These are phyloP conservation scores for Phortica variegata DNA, from an alignment of 1,140 invertebrate species.

Conservation along the genomic window DNA sequence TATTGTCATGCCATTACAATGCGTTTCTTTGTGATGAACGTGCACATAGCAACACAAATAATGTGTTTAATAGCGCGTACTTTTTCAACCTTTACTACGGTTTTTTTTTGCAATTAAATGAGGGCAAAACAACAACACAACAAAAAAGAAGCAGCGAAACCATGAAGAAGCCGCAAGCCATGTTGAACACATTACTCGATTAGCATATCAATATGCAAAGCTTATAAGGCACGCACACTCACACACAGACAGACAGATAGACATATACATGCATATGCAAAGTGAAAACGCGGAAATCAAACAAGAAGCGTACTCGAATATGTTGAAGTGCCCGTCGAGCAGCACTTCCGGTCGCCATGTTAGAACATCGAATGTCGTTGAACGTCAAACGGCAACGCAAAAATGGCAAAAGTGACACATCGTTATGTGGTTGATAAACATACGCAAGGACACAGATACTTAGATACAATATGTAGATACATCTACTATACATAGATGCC, in stretches of 20 bases:
- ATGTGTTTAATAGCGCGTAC: too few species aligned
- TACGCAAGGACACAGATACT: too few species aligned
- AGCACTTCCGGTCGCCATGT: too few species aligned
- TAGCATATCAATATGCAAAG: slow-evolving; percentile 49
- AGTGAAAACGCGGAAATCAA: too few species aligned
- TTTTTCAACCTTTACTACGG: slow-evolving; percentile 40
- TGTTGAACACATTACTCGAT: slow-evolving; percentile 36
- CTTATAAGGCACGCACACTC: slow-evolving; percentile 21
- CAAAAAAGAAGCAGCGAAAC: not conserved
- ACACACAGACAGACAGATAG: not conserved
- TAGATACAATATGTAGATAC: too few species aligned
- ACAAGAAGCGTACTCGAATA: not conserved
- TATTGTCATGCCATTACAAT: too few species aligned
- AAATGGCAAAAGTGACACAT: slow-evolving; percentile 39
- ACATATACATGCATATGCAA: slow-evolving; percentile 1
- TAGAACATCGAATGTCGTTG: too few species aligned
- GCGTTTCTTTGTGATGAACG: too few species aligned
- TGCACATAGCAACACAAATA: too few species aligned
- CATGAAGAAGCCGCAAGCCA: slow-evolving; percentile 4
- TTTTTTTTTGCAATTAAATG: slow-evolving; percentile 47
- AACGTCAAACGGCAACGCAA: not conserved
- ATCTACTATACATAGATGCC: slow-evolving; percentile 7
- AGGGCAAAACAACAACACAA: slow-evolving; percentile 15
- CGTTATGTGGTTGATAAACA: slow-evolving; percentile 45
- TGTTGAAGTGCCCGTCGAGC: too few species aligned